Base-by-base conservation (phyloP, 2,888 invertebrate species). In the Sturmia bella region DNA sequence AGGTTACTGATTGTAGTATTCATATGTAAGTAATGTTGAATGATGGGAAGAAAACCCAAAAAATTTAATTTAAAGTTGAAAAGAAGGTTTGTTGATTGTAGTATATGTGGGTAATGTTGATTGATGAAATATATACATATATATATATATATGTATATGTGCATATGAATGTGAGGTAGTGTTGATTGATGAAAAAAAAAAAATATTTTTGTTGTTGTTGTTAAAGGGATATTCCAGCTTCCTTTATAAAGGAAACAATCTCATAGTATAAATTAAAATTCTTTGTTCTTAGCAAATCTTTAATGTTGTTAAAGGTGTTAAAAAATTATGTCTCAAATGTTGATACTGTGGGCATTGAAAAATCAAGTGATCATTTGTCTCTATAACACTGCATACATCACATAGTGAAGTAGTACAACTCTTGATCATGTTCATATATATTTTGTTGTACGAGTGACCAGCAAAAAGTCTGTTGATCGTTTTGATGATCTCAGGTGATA, bases 281-380 rank as follows among this genome's bases (percentile, higher is more conserved):
- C 19, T 37, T 19, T 7, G 37, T 19, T 17, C 6, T 37, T 13
- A 37, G 13, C 3, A 56, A 3, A 24, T 56, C 32, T 32, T 7
- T 13, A 5, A 57, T 37, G 7, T 57, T 57, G 5, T 57, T 13
- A 39, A 27, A 57, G 6, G 2, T 2, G n/a, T 24, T n/a, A 1
- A 52, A 54, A 32, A 54, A 11, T 15, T 54, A 0, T 21, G n/a
- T 54, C 52, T 12, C 5, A n/a, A 24, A 6, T 12, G 3, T 4
- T 32, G 7, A 54, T 12, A 54, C 2, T 1, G 27, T 15, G 37
- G 56, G 5, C 17, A 57, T 19, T 57, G 15, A 11, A 57, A 57
- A 13, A 37, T 57, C n/a, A 39, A 1, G 19, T 57, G 56, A 19
- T 57, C 37, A 37, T 57, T 37, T 15, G 37, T 57, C 3, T 39